These are phyloP conservation scores for Dolichoris vasculosae DNA, from an alignment of 1,140 invertebrate species.

Conservation along the genomic window DNA sequence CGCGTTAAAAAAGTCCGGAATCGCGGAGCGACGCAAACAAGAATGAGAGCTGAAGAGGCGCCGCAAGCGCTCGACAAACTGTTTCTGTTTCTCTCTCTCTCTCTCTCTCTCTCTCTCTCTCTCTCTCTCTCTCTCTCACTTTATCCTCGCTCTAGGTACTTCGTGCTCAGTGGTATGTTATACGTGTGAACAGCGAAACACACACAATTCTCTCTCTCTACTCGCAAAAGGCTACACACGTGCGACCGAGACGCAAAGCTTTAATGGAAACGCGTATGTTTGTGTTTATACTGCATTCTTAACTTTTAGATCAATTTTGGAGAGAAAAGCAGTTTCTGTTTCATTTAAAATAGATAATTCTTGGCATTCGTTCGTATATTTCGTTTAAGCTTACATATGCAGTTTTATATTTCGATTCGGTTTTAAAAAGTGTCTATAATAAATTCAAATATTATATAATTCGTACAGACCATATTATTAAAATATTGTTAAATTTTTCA, in stretches of 20 bases:
- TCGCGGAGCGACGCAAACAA: conserved; percentile 8
- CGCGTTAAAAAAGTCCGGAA: conserved; percentile 16
- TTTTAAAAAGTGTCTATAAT: background rate
- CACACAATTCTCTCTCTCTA: background rate
- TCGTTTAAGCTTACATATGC: background rate
- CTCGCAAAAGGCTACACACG: background rate
- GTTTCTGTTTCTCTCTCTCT: background rate
- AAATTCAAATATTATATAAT: background rate
- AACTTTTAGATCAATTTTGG: background rate
- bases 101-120: conserved; percentile 12
- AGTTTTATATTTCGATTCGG: background rate
- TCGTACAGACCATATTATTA: too few species aligned
- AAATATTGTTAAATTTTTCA: background rate
- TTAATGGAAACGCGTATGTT: background rate
- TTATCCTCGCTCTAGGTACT: background rate
- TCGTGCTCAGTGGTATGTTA: background rate
- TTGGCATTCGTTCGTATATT: background rate
- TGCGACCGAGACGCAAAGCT: background rate
- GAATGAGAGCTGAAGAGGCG: conserved; percentile 29
- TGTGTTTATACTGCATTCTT: background rate
- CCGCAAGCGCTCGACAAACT: conserved; percentile 25
- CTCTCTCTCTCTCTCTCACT: background rate
- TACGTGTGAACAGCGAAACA: too few species aligned
- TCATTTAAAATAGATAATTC: background rate
- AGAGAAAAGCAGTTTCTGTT: background rate